A percentile compares a stretch with the other conserved stretches of the same genome.
phyloP scores from a whole-genome alignment of 2,113 vertebrate genomes.

The Orthonyx spaldingii region DNA sequence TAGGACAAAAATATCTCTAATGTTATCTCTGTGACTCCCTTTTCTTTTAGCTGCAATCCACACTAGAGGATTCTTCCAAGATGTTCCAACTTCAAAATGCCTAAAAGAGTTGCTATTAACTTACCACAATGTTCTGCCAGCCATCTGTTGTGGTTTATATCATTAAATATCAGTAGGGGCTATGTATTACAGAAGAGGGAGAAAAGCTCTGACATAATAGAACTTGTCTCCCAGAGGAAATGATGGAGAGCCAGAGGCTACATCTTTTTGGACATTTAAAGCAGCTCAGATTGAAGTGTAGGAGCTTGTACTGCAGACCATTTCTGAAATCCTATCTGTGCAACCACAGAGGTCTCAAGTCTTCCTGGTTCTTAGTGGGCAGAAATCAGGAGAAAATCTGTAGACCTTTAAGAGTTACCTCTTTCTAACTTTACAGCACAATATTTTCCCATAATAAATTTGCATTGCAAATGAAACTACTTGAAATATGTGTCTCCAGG shows the following conservation, averaged over 20 bases:
- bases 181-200: neutral
- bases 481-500: conserved; percentile 1
- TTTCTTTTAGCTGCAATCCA: neutral
- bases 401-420: neutral
- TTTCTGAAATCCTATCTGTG: neutral
- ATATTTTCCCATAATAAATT: neutral
- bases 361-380: neutral
- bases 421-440: neutral
- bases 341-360: neutral
- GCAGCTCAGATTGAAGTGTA: neutral
- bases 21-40: neutral
- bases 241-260: neutral
- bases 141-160: conserved; percentile 47
- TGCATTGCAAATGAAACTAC: conserved; percentile 11
- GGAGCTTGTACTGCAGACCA: neutral
- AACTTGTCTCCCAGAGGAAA: conserved; percentile 6
- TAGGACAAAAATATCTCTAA: neutral
- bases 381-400: neutral
- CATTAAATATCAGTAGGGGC: conserved; percentile 14
- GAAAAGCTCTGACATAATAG: neutral
- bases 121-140: conserved; percentile 14
- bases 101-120: neutral
- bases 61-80: neutral
- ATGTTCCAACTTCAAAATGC: conserved; percentile 12
- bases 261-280: neutral